Percentiles rank a stretch among this genome's conserved stretches.
phyloP scores from a whole-genome alignment of 2,888 invertebrate genomes.

The Hypercompe scribonia region DNA sequence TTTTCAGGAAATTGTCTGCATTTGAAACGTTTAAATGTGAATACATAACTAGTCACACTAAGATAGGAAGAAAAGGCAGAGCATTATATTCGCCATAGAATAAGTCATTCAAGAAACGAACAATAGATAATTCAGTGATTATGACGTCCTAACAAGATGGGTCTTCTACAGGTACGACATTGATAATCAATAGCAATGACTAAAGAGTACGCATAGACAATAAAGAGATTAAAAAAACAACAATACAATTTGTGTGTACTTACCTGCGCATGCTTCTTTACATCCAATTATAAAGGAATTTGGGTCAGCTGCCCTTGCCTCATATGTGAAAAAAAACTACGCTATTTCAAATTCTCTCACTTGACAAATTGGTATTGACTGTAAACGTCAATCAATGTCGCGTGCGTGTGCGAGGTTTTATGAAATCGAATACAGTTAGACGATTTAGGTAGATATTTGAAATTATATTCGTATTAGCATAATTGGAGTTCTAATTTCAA shows the following conservation, averaged over 20 bases:
- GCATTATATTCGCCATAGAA: constrained; percentile 10
- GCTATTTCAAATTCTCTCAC: constrained; percentile 41
- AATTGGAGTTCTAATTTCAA: background rate
- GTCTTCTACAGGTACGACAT: background rate
- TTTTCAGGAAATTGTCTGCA: background rate
- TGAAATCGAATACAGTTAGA: background rate
- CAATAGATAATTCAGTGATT: constrained; percentile 34
- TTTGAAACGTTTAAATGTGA: background rate
- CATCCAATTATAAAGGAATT: constrained; percentile 52
- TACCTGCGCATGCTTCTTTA: constrained; percentile 42
- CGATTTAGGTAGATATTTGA: background rate
- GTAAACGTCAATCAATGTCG: constrained; percentile 23
- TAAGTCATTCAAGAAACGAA: constrained; percentile 17
- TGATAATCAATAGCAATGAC: background rate
- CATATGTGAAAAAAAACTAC: constrained; percentile 39
- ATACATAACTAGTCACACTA: background rate
- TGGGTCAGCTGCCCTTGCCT: constrained; percentile 51
- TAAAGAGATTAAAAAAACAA: background rate
- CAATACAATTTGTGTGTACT: constrained; percentile 27
- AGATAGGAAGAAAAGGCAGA: background rate
- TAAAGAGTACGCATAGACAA: background rate
- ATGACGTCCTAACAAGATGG: background rate
- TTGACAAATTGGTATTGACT: constrained; percentile 42
- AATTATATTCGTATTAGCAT: background rate
- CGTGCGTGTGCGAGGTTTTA: constrained; percentile 18